These are phyloP conservation scores for Colinus virginianus DNA, from an alignment of 2,113 vertebrate genomes.

Conservation along the genomic window DNA sequence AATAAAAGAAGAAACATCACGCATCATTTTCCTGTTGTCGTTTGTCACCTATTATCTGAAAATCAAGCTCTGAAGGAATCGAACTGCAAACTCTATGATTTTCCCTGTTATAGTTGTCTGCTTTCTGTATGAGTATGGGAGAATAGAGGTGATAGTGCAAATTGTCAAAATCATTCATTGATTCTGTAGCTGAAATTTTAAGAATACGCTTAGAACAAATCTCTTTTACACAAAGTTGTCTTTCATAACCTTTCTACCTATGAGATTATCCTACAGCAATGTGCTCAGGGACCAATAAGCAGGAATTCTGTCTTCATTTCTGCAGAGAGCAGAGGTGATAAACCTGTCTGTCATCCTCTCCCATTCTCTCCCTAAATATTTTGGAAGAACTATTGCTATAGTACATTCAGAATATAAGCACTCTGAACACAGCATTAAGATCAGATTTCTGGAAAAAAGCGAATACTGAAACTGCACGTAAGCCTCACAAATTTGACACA, in stretches of 20 bases:
- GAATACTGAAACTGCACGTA: neutral
- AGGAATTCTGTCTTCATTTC: neutral
- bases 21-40: neutral
- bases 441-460: neutral
- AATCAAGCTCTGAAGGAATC: neutral
- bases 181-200: neutral
- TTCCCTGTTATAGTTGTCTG: neutral
- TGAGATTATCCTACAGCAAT: neutral
- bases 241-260: neutral
- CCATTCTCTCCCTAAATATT: neutral
- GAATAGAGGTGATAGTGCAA: neutral
- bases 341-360: neutral
- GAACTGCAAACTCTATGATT: neutral
- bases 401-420: neutral
- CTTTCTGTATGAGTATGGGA: neutral
- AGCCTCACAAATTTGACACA: neutral
- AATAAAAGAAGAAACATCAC: neutral
- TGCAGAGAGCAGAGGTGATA: neutral
- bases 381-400: neutral
- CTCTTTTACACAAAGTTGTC: neutral
- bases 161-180: neutral
- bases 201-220: neutral
- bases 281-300: fast-evolving
- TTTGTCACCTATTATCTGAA: neutral
- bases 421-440: neutral